Evolutionary conservation across 2,797 vertebrate species (phyloP).

Genomic region (Labeo calbasu): DNA sequence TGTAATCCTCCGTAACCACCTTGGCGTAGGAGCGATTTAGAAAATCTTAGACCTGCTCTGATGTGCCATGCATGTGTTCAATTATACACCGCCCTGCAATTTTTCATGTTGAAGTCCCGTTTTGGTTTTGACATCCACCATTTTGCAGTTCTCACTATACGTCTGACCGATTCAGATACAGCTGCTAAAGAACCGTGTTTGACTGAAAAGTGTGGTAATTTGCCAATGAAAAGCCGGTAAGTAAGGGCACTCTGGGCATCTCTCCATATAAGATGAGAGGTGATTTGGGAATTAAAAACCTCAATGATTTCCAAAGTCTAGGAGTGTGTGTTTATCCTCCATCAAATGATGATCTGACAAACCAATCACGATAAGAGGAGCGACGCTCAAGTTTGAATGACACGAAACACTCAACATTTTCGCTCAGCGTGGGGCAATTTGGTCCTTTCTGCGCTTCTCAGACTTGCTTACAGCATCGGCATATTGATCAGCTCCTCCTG

Average conservation of each 20-base stretch:
- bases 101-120: slow-evolving; percentile 30
- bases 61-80: slow-evolving; percentile 28
- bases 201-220: slow-evolving; percentile 47
- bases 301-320: slow-evolving; percentile 30
- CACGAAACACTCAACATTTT: slow-evolving; percentile 21
- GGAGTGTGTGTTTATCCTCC: slow-evolving; percentile 47
- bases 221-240: slow-evolving; percentile 38
- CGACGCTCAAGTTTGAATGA: slow-evolving; percentile 35
- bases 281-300: slow-evolving; percentile 49
- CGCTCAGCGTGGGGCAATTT: slow-evolving; percentile 30
- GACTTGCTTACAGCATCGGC: slow-evolving; percentile 21
- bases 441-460: slow-evolving; percentile 20
- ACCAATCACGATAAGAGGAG: slow-evolving; percentile 42
- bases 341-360: slow-evolving; percentile 37
- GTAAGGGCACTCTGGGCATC: slow-evolving; percentile 38
- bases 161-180: slow-evolving; percentile 32
- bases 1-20: slow-evolving; percentile 41
- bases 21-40: slow-evolving; percentile 32
- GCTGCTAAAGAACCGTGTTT: slow-evolving; percentile 32
- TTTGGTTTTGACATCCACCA: slow-evolving; percentile 36
- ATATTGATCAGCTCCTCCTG: slow-evolving; percentile 40
- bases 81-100: slow-evolving; percentile 34
- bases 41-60: slow-evolving; percentile 39
- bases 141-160: slow-evolving; percentile 14
- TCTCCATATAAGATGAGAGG: slow-evolving; percentile 23